These are phyloP conservation scores for Pseudochirops corinnae DNA, from an alignment of 2,797 vertebrate genomes.

Conservation along the genomic window DNA sequence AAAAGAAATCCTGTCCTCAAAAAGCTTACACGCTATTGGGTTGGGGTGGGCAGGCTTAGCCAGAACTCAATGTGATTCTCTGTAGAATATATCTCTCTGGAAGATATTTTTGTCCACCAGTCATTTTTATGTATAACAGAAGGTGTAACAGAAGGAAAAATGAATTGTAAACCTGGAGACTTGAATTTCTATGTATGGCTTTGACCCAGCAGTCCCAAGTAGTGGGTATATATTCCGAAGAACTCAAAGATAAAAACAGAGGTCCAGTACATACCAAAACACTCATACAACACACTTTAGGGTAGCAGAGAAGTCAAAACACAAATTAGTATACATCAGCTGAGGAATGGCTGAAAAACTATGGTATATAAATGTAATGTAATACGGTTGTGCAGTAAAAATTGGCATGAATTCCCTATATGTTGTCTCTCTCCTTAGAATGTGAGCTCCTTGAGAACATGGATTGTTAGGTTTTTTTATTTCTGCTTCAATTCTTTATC, in stretches of 20 bases:
- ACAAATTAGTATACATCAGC: neutral
- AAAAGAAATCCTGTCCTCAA: neutral
- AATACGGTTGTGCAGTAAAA: too few species aligned
- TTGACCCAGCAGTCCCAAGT: neutral
- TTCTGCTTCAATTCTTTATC: too few species aligned
- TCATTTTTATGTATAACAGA: neutral
- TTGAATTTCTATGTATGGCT: neutral
- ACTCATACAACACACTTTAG: neutral
- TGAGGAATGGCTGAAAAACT: neutral
- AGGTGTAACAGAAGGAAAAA: neutral
- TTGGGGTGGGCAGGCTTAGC: too few species aligned
- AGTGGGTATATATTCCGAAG: neutral
- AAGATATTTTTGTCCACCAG: neutral
- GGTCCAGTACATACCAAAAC: neutral
- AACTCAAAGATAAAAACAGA: neutral
- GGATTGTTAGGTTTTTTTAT: too few species aligned
- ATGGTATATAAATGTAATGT: too few species aligned
- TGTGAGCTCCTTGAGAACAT: too few species aligned
- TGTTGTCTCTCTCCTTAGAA: too few species aligned
- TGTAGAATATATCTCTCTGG: neutral
- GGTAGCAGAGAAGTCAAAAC: neutral
- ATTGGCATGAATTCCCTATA: too few species aligned
- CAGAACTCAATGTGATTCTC: neutral
- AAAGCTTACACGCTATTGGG: neutral
- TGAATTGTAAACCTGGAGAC: neutral